These are phyloP conservation scores for Gallirallus australis DNA, from an alignment of 2,797 vertebrate genomes.

Conservation along the genomic window DNA sequence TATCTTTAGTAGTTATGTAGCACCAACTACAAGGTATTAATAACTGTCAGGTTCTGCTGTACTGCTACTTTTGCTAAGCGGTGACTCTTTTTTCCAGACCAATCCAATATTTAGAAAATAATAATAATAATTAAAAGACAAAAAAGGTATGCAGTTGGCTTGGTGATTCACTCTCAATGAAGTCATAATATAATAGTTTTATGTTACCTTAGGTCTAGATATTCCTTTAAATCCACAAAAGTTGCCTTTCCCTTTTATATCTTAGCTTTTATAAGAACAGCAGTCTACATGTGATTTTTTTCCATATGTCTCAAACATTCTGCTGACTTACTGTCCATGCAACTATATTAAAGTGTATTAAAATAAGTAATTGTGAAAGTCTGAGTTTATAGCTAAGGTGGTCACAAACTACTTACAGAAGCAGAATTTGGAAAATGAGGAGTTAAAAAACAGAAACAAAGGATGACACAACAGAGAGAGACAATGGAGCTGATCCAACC, in stretches of 20 bases:
- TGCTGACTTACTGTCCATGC: neutral
- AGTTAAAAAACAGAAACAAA: slow-evolving; percentile 61
- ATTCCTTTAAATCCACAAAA: slow-evolving; percentile 3
- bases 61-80: neutral
- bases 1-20: slow-evolving; percentile 44
- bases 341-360: neutral
- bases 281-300: neutral
- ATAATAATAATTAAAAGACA: neutral
- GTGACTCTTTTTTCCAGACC: neutral
- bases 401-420: neutral
- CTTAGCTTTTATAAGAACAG: neutral
- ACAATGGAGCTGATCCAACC: slow-evolving; percentile 52
- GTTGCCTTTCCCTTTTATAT: neutral
- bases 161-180: neutral
- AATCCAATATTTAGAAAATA: neutral
- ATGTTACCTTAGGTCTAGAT: neutral
- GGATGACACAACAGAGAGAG: slow-evolving; percentile 12
- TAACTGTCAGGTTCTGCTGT: neutral
- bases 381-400: neutral
- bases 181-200: neutral
- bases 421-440: slow-evolving; percentile 3
- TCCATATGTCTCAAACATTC: neutral
- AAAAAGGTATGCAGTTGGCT: neutral
- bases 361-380: neutral
- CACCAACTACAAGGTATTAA: slow-evolving; percentile 41